phyloP scores from a whole-genome alignment of 2,797 vertebrate species.

The Pelodytes ibericus region DNA sequence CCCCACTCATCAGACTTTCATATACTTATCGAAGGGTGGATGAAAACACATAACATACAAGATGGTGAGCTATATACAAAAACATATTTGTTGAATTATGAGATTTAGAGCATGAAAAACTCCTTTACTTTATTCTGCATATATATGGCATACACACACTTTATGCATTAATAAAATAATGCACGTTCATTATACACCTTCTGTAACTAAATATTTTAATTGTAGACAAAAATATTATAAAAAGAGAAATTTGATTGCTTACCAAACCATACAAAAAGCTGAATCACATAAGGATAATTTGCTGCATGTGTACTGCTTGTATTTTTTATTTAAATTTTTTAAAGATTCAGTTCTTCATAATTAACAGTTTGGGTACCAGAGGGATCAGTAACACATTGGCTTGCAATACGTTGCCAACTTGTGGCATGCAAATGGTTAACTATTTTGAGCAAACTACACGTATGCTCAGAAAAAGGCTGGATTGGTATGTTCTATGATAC shows the following conservation, averaged over 20 bases:
- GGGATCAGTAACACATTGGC: neutral
- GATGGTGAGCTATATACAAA: neutral
- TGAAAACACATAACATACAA: slow-evolving; percentile 13
- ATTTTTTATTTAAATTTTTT: slow-evolving; percentile 10
- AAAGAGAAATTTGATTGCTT: slow-evolving; percentile 4
- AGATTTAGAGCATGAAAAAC: slow-evolving; percentile 3
- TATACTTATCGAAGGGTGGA: neutral
- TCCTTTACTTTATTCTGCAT: neutral
- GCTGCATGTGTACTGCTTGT: slow-evolving; percentile 27
- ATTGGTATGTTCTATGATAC: slow-evolving; percentile 97
- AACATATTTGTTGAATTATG: slow-evolving; percentile 10
- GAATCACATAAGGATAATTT: slow-evolving; percentile 28
- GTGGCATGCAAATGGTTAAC: slow-evolving; percentile 2
- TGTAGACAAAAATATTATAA: slow-evolving; percentile 23
- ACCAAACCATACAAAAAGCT: slow-evolving; percentile 32
- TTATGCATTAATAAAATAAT: slow-evolving; percentile 35
- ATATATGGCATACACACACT: slow-evolving; percentile 16
- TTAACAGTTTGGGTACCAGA: neutral
- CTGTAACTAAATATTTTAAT: slow-evolving; percentile 30
- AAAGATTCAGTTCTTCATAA: slow-evolving; percentile 2
- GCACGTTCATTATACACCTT: slow-evolving; percentile 20
- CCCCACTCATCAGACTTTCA: neutral
- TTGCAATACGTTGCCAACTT: neutral
- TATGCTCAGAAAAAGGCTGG: slow-evolving; percentile 92
- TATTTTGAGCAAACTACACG: slow-evolving; percentile 2